Evolutionary conservation across 2,888 invertebrate genomes (phyloP).

Genomic region (Esperia sulphurella): DNA sequence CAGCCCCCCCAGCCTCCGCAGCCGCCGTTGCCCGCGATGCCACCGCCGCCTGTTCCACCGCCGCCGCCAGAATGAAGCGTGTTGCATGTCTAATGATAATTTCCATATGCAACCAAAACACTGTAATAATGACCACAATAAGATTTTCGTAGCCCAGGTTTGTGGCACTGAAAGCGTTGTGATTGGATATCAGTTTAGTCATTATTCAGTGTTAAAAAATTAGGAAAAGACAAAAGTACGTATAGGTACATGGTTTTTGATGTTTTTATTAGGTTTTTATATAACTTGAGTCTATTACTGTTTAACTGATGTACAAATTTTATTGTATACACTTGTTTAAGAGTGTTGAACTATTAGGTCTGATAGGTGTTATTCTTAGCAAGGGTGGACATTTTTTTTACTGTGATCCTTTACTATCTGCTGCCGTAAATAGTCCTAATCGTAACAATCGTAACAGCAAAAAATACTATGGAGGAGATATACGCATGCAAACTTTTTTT

Average conservation of each 20-base stretch:
- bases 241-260: background rate
- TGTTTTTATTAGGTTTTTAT: conserved; percentile 4
- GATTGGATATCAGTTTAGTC: no score
- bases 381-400: no score
- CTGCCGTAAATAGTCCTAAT: no score
- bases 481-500: no score
- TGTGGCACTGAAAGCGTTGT: no score
- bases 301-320: conserved; percentile 5
- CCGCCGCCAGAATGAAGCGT: conserved; percentile 74
- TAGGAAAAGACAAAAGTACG: background rate
- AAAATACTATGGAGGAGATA: no score
- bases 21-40: conserved; percentile 20
- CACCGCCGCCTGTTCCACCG: conserved; percentile 73
- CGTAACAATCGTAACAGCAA: no score
- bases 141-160: no score
- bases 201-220: no score
- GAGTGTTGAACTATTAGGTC: no score
- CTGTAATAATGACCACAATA: background rate
- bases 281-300: conserved; percentile 1
- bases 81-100: background rate
- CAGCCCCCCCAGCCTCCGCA: conserved; percentile 73
- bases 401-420: no score
- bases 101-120: background rate
- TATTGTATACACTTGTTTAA: background rate
- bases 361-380: no score